Base-by-base conservation (phyloP, 2,113 vertebrate genomes). In the Orientallactaga bullata region DNA sequence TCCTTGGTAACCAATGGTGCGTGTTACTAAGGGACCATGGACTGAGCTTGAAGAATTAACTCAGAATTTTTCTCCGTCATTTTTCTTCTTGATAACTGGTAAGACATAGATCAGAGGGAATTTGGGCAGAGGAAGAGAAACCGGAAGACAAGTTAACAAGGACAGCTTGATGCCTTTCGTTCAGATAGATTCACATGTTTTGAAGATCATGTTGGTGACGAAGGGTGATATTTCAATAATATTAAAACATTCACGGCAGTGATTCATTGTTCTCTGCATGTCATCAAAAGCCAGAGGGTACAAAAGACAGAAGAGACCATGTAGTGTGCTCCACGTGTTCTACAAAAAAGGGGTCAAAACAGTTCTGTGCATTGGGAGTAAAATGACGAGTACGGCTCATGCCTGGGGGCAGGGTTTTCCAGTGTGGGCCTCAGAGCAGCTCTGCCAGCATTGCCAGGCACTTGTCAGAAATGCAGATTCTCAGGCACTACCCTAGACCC, bases 131-230 rank as follows among this genome's bases (percentile, higher is more conserved):
- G 58, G 55, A 8, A 90, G 71, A 94, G 77, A 95, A 91, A 96
- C 20, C 86, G 91, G 20, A 94, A 97, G 68, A 94, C 95, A 32
- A 86, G 87, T 97, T 95, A 97, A 92, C 63, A 95, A 94, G 95
- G 93, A 95, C 42, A 1, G 0, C 86, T 97, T 94, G 1, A 17
- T 92, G 89, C 47, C 65, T 55, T 51, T 95, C 90, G 91, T 94
- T 97, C 90, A 95, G 89, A 94, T 73, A 93, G 73, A 91, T 81
- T 95, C 90, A 76, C 91, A 88, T 88, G 73, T 95, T 96, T 96
- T 92, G 68, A 96, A 98, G 97, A 96, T 93, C 35, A 39, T 97
- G 93, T 89, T 96, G 85, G 82, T 66, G 76, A 89, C 95, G 94
- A 94, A 90, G 91, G 86, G 83, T 97, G 93, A 85, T 94, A 92